These are phyloP conservation scores for Epistrophella euchroma DNA, from an alignment of 2,888 invertebrate species.

Conservation along the genomic window DNA sequence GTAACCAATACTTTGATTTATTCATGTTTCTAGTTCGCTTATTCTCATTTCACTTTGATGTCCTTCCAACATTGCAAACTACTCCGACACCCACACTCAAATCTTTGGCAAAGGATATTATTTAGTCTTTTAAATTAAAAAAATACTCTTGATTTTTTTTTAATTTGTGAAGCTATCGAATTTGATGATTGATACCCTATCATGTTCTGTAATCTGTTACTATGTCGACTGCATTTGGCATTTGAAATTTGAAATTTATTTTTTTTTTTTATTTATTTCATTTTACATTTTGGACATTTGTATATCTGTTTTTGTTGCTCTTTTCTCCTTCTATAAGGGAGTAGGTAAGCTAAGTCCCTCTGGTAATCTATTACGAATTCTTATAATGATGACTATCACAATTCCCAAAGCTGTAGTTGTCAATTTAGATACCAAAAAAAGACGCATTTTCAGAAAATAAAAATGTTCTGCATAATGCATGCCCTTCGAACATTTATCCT, in stretches of 20 bases:
- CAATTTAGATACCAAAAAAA: background rate
- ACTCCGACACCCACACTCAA: background rate
- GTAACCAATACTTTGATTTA: background rate
- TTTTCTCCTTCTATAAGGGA: background rate
- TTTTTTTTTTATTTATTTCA: background rate
- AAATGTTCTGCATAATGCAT: conserved; percentile 11
- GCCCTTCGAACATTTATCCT: conserved; percentile 1
- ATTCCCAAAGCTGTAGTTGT: background rate
- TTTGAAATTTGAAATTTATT: too few species aligned
- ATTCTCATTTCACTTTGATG: background rate
- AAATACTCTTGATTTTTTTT: background rate
- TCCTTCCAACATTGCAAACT: background rate
- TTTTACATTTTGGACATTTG: background rate
- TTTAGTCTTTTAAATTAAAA: background rate
- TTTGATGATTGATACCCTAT: conserved; percentile 1
- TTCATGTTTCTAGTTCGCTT: background rate
- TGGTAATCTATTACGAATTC: background rate
- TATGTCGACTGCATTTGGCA: background rate
- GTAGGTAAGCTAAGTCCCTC: background rate
- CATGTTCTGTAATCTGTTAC: background rate
- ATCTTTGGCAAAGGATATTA: background rate
- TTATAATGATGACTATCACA: background rate
- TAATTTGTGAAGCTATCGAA: background rate
- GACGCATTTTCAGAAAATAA: background rate
- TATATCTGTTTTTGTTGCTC: background rate